A percentile compares a stretch with the other conserved stretches of the same genome.
Evolutionary conservation across 1,140 invertebrate species (phyloP).

Genomic region (Proctacanthus coquilletti): DNA sequence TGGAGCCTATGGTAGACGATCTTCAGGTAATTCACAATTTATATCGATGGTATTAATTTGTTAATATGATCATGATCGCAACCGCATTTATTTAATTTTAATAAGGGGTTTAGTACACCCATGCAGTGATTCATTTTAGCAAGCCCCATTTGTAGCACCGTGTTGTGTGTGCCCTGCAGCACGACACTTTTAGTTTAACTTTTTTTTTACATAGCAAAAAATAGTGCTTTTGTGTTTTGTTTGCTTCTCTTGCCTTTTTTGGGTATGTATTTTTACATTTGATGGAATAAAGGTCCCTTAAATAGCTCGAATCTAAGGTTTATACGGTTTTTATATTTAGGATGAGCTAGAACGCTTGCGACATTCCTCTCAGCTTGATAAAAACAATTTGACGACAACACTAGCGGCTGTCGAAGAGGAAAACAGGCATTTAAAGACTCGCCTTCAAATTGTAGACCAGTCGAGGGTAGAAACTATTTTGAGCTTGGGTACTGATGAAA

Average conservation of each 20-base stretch:
- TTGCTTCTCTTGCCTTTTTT: no score
- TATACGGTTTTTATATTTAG: constrained; percentile 24
- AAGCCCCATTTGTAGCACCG: no score
- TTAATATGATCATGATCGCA: no score
- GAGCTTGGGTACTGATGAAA: constrained; percentile 39
- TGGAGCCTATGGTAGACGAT: constrained; percentile 47
- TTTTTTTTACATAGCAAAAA: no score
- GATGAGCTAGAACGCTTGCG: constrained; percentile 42
- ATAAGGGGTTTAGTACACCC: no score
- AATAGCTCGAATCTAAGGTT: no score
- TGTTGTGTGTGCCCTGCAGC: no score
- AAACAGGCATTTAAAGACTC: constrained; percentile 41
- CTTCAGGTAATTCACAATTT: constrained; percentile 41
- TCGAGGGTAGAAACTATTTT: constrained; percentile 17
- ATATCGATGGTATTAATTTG: background rate
- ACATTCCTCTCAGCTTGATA: constrained; percentile 39
- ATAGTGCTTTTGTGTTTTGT: no score
- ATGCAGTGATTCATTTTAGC: no score
- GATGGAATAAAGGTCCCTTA: no score
- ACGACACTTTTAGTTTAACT: background rate
- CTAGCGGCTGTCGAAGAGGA: constrained; percentile 41
- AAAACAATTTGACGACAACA: constrained; percentile 35
- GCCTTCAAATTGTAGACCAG: constrained; percentile 45
- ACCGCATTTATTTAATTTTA: no score
- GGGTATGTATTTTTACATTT: no score